Conservation (phyloP, 1,140 invertebrate species). For the Drosophila seguyi region DNA sequence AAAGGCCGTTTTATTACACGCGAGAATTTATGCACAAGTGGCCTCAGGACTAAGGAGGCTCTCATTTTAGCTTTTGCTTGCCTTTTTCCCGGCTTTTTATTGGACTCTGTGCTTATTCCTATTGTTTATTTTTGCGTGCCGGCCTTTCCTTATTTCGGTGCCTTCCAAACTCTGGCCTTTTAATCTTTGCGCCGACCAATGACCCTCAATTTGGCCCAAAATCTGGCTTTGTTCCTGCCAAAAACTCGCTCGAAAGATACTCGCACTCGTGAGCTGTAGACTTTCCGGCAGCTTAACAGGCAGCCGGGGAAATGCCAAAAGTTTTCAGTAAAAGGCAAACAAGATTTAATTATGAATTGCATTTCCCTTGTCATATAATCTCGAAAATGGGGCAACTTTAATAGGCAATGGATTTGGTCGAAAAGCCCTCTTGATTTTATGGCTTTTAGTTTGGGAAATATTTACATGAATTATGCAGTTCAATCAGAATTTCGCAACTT, state of each 20-base stretch:
- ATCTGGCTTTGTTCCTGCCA: slow-evolving; percentile 44
- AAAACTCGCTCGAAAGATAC: slow-evolving; percentile 24
- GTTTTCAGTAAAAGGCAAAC: slow-evolving; percentile 19
- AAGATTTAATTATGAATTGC: slow-evolving; percentile 65
- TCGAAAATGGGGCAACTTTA: slow-evolving; percentile 25
- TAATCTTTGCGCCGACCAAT: slow-evolving; percentile 57
- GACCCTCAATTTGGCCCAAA: slow-evolving; percentile 34
- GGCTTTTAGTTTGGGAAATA: slow-evolving; percentile 25
- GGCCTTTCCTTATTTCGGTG: slow-evolving; percentile 25
- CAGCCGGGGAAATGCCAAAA: slow-evolving; percentile 48
- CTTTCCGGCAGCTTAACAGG: slow-evolving; percentile 44
- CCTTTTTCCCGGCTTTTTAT: slow-evolving; percentile 30
- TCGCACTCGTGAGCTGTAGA: slow-evolving; percentile 24
- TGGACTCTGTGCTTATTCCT: slow-evolving; percentile 45
- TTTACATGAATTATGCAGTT: slow-evolving; percentile 45
- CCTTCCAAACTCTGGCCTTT: slow-evolving; percentile 61
- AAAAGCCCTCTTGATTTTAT: slow-evolving; percentile 19
- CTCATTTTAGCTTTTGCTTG: slow-evolving; percentile 22
- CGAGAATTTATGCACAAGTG: slow-evolving; percentile 64
- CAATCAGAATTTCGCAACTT: slow-evolving; percentile 37
- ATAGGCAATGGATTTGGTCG: slow-evolving; percentile 54
- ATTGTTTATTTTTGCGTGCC: slow-evolving; percentile 63
- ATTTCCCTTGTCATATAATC: slow-evolving; percentile 20
- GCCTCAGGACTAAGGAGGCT: slow-evolving; percentile 25
- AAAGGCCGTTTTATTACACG: slow-evolving; percentile 76